These are phyloP conservation scores for Drosophila niveifrons DNA, from an alignment of 2,888 invertebrate species.

Conservation along the genomic window DNA sequence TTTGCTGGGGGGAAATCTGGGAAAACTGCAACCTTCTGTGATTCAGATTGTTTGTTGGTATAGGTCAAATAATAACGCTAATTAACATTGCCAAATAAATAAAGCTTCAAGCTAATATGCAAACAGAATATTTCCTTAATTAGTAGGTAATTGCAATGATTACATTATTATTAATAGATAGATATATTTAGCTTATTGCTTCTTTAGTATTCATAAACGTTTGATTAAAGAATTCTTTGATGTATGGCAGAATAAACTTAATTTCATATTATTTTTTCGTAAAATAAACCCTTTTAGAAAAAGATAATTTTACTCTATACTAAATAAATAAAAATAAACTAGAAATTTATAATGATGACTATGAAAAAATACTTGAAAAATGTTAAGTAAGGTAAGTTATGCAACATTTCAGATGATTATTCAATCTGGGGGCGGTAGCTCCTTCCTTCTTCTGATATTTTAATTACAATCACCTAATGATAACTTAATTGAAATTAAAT, in stretches of 20 bases:
- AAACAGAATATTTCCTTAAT: too few relatives aligned
- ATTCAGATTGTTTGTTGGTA: constrained; percentile 20
- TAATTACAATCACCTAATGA: constrained; percentile 17
- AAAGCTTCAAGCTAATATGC: too few relatives aligned
- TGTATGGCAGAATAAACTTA: too few relatives aligned
- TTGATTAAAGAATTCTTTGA: too few relatives aligned
- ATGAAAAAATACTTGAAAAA: not conserved
- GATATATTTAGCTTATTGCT: too few relatives aligned
- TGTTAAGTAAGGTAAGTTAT: constrained; percentile 25
- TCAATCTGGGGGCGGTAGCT: not conserved
- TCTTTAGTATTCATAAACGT: too few relatives aligned
- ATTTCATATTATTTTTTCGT: too few relatives aligned
- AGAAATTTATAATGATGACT: not conserved
- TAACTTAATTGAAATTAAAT: constrained; percentile 29
- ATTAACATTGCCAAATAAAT: not conserved
- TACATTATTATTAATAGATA: too few relatives aligned
- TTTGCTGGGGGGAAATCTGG: not conserved
- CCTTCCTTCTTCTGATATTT: not conserved
- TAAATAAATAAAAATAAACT: not conserved
- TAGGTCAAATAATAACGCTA: not conserved
- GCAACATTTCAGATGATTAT: not conserved
- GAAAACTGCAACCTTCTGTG: not conserved
- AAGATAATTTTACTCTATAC: not conserved
- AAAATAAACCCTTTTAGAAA: too few relatives aligned
- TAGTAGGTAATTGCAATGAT: too few relatives aligned